Evolutionary conservation across 2,888 invertebrate species (phyloP).

Genomic region (Hyppa rectilinea): DNA sequence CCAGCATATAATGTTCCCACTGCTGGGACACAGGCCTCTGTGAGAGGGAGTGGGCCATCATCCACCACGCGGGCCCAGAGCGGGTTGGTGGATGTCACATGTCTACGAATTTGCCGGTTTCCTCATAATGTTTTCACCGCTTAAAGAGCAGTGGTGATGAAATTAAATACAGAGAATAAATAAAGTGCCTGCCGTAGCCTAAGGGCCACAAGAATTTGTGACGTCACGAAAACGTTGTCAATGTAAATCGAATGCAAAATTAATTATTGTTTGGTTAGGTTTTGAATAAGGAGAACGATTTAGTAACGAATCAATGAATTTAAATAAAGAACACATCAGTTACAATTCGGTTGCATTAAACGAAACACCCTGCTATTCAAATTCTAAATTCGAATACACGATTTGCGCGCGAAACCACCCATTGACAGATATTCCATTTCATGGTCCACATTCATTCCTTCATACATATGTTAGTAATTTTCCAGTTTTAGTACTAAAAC

Average conservation of each 20-base stretch:
- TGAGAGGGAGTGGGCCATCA: too few relatives aligned
- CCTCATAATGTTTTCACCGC: too few relatives aligned
- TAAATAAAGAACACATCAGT: conserved; percentile 29
- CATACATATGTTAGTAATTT: conserved; percentile 26
- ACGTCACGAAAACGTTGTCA: not conserved
- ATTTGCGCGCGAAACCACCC: conserved; percentile 34
- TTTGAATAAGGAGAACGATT: not conserved
- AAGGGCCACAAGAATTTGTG: too few relatives aligned
- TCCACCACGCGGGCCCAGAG: too few relatives aligned
- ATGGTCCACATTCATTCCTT: conserved; percentile 34
- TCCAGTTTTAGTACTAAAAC: conserved; percentile 25
- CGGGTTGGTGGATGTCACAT: too few relatives aligned
- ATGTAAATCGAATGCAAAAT: not conserved
- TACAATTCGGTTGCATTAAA: conserved; percentile 27
- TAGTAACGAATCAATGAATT: conserved; percentile 22
- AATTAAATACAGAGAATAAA: too few relatives aligned
- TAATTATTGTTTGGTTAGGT: not conserved
- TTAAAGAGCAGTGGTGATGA: too few relatives aligned
- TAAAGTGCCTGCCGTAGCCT: too few relatives aligned
- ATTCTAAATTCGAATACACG: conserved; percentile 54
- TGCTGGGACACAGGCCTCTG: too few relatives aligned
- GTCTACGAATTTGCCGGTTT: too few relatives aligned
- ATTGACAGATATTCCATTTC: conserved; percentile 1
- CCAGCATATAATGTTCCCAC: too few relatives aligned
- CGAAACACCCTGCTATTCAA: conserved; percentile 39